Evolutionary conservation across 2,797 vertebrate species (phyloP), one percentile per base, ranked within the genome.

Genomic region (Tamandua tetradactyla): DNA sequence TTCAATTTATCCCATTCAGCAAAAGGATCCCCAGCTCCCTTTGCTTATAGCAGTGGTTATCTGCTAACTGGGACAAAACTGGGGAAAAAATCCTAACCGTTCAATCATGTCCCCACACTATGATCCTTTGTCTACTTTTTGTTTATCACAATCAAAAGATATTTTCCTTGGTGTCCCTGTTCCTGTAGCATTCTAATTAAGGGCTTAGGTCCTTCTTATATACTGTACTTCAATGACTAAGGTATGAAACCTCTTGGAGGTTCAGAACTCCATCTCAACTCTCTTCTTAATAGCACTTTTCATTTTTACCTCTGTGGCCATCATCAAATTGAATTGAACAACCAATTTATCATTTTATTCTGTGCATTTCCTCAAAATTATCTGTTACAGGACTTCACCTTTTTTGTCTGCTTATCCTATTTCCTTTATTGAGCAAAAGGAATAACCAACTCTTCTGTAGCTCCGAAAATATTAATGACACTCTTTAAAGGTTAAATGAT

Each of bases 401-500:
- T 4, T 62, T 49, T 61, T 71, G 44, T 18, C 74, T 80, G 32
- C 59, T 80, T 85, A 85, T 89, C 35, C 40, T 42, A 23, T 66
- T 82, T 96, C n/a, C 27, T 87, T 74, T 44, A 61, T 20, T 84
- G 59, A 76, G 32, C 23, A 94, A 32, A 96, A 91, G 81, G 23
- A 75, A 27, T 59, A 93, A 37, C 3, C 40, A 89, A 32, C 32
- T 79, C 94, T 69, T 91, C 81, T 81, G 30, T 35, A 64, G 49
- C 7, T 62, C 49, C 72, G 10, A 44, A 95, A 85, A 82, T 92
- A 85, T 47, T n/a, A 66, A 12, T 66, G 47, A 4, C 12, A 32
- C 22, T 72, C 95, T 83, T 68, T 89, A 87, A 75, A 93, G 49
- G 23, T 61, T 95, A 95, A 79, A 35, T 72, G 40, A 86, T 68